A percentile compares a stretch with the other conserved stretches of the same genome.
These are phyloP conservation scores for Epinotia bilunana DNA, from an alignment of 2,888 invertebrate species.

Conservation along the genomic window DNA sequence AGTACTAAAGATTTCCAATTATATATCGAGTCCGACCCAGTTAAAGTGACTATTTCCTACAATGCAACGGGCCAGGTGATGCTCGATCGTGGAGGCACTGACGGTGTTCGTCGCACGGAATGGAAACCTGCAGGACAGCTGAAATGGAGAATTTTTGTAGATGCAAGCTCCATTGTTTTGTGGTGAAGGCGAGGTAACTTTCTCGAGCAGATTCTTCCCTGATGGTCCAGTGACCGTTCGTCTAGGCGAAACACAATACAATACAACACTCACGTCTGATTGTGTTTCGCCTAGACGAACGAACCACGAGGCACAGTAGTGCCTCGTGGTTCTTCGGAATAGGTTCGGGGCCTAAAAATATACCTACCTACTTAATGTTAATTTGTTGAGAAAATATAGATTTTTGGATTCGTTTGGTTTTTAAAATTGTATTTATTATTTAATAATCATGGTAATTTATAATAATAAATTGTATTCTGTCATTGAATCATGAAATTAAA, in stretches of 20 bases:
- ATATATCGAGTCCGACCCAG: conserved; percentile 56
- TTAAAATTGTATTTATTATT: too few species aligned
- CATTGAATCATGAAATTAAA: too few species aligned
- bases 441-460: too few species aligned
- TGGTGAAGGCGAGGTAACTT: conserved; percentile 51
- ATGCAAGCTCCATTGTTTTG: conserved; percentile 52
- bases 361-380: too few species aligned
- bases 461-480: too few species aligned
- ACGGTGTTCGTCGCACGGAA: conserved; percentile 63
- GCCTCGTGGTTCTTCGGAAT: too few species aligned
- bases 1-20: conserved; percentile 54
- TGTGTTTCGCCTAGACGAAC: conserved; percentile 30
- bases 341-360: too few species aligned
- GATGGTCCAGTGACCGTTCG: conserved; percentile 42
- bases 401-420: too few species aligned
- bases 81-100: conserved; percentile 67
- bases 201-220: conserved; percentile 52
- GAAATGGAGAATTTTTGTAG: conserved; percentile 55
- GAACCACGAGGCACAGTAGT: too few species aligned
- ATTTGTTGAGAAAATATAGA: too few species aligned
- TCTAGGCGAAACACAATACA: too few species aligned
- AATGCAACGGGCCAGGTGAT: conserved; percentile 57
- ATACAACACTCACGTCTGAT: too few species aligned
- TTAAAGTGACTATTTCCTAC: conserved; percentile 59
- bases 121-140: conserved; percentile 60